Base-by-base conservation (phyloP, 30 jellyfish, hydroid and myxozoan genomes). In the Sanderia malayensis region DNA sequence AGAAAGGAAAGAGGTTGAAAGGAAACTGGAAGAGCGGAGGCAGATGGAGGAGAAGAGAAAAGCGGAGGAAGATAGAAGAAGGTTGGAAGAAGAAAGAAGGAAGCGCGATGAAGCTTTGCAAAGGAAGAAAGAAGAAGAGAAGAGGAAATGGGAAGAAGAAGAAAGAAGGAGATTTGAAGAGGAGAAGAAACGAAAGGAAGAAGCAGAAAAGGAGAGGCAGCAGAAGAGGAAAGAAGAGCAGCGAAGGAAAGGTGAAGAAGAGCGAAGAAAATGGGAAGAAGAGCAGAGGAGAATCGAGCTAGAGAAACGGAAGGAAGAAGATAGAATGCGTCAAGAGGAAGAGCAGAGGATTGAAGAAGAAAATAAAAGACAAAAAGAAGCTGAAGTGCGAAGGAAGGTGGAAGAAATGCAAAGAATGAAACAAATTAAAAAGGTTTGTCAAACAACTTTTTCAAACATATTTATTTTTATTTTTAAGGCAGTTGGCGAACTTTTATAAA, bases 381-480 rank as follows among this genome's bases (percentile, higher is more conserved):
- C 53, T 1, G 86, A 90, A 23, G 82, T 82, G 6, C 80, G 69
- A 52, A 73, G 66, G 58, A 75, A 73, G 49, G 94, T 82, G 19
- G 97, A 90, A 64, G 97, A 82, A 52, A 82, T 90, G 95, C 93
- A 84, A 53, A 77, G 67, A 69, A 67, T 84, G 71, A 78, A 76
- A 65, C 23, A 60, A 41, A 63, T 76, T 83, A 90, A 79, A 71
- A 90, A 83, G 83, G 94, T 82, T 47, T 37, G 52, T 37, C 52
- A n/a, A n/a, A n/a, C n/a, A n/a, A n/a, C n/a, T n/a, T n/a, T n/a
- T n/a, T n/a, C n/a, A n/a, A n/a, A n/a, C n/a, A n/a, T n/a, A n/a
- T n/a, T n/a, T n/a, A n/a, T n/a, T n/a, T n/a, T n/a, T n/a, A n/a
- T n/a, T n/a, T n/a, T n/a, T n/a, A n/a, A n/a, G n/a, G n/a, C n/a